phyloP scores from a whole-genome alignment of 2,888 invertebrate genomes.

The Eupelmus urozonus region DNA sequence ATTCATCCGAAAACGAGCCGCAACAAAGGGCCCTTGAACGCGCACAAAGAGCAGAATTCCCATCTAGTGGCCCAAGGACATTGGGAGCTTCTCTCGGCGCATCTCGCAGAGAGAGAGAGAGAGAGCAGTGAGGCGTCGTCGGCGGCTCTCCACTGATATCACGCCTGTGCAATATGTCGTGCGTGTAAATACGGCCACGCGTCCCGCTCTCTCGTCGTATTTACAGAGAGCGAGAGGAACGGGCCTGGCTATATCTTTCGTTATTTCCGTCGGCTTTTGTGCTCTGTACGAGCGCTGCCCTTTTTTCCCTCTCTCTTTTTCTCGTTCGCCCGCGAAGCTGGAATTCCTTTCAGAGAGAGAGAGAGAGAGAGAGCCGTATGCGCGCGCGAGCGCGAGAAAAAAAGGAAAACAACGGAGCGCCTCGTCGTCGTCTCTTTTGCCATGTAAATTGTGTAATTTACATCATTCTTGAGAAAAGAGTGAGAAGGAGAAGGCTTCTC shows the following conservation, averaged over 20 bases:
- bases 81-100: no score
- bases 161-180: conserved; percentile 27
- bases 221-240: conserved; percentile 9
- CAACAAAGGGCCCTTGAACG: no score
- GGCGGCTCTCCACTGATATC: no score
- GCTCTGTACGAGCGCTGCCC: conserved; percentile 20
- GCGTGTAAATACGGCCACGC: conserved; percentile 44
- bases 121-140: no score
- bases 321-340: neutral
- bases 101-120: no score
- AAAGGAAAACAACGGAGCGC: neutral
- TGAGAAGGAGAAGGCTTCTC: neutral
- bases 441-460: conserved; percentile 57
- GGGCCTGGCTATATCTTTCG: conserved; percentile 26
- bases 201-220: conserved; percentile 20
- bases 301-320: neutral
- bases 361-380: neutral
- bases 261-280: conserved; percentile 34
- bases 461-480: conserved; percentile 36
- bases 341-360: conserved; percentile 25
- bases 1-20: no score
- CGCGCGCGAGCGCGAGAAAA: no score
- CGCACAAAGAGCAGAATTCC: no score
- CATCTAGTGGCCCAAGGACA: no score
- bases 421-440: conserved; percentile 31